Conservation (phyloP, 1,140 invertebrate species). For the Drosophila ambigua region DNA sequence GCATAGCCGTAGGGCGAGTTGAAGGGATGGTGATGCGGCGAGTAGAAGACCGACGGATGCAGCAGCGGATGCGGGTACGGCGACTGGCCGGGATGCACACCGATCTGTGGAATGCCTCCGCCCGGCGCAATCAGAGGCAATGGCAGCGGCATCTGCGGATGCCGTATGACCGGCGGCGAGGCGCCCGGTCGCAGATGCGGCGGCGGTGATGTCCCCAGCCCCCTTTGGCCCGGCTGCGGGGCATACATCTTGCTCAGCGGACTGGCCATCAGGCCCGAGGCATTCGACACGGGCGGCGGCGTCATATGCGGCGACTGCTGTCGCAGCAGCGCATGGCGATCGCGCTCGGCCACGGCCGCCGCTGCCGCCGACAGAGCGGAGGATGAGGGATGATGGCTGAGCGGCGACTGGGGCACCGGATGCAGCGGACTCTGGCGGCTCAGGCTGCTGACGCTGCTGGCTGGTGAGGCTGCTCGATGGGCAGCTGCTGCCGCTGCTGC, state of each 20-base stretch:
- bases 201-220: slow-evolving; percentile 83
- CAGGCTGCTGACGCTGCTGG: slow-evolving; percentile 75
- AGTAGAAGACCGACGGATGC: slow-evolving; percentile 83
- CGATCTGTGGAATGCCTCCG: slow-evolving; percentile 78
- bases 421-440: slow-evolving; percentile 81
- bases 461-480: slow-evolving; percentile 79
- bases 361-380: slow-evolving; percentile 76
- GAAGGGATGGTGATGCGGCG: slow-evolving; percentile 83
- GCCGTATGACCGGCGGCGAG: slow-evolving; percentile 82
- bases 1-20: slow-evolving; percentile 82
- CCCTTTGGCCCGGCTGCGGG: slow-evolving; percentile 73
- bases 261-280: slow-evolving; percentile 83
- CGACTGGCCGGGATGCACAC: slow-evolving; percentile 81
- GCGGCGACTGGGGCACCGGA: slow-evolving; percentile 77
- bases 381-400: slow-evolving; percentile 80
- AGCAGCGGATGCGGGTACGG: slow-evolving; percentile 82
- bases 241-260: slow-evolving; percentile 83
- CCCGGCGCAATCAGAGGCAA: slow-evolving; percentile 78
- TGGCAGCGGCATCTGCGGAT: slow-evolving; percentile 83
- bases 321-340: slow-evolving; percentile 79
- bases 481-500: slow-evolving; percentile 67
- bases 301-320: slow-evolving; percentile 84
- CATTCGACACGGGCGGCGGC: slow-evolving; percentile 83
- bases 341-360: slow-evolving; percentile 78
- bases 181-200: slow-evolving; percentile 81